Evolutionary conservation across 37 sponge, comb jelly and placozoan genomes (phyloP), one percentile per base, ranked within the genome.

Genomic region (Hexactinellida sp.): DNA sequence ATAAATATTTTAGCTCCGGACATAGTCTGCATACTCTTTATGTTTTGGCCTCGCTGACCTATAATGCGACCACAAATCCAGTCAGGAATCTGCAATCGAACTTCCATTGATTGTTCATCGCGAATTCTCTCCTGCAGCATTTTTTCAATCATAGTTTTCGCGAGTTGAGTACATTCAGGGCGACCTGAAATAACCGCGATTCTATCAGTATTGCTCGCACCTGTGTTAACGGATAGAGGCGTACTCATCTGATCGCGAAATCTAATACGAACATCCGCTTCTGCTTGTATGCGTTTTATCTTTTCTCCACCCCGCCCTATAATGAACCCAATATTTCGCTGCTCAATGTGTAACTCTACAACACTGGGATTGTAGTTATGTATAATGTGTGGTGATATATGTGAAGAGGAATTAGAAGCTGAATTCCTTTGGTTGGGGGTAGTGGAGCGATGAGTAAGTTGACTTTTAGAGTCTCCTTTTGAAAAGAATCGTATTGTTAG

Each of bases 131-230:
- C 76, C 34, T 63, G 76, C 13, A 63, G 13, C 76, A 63, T 63
- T 63, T 63, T 63, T 63, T 63, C 76, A 32, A 63, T 63, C 76
- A 63, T 63, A n/a, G 1, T 63, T 28, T 63, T 63, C 21, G 76
- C 76, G 76, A 63, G 76, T 63, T 63, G 76, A 63, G 76, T n/a
- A n/a, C 76, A 63, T 28, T 63, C 76, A 28, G 76, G 76, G 13
- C 76, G 76, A n/a, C 76, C 76, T 63, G 76, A 63, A 25, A 63
- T 63, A n/a, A 63, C 76, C 21, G 30, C 76, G 30, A 63, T 63
- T n/a, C 76, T 63, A n/a, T 63, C 76, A 63, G 13, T 32, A n/a
- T 63, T 63, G 13, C 13, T n/a, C 52, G 52, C 52, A 47, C 13
- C 13, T 23, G 76, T 21, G 25, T 10, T 7, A n/a, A 28, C 19